Base-by-base conservation (phyloP, 1,140 invertebrate genomes). In the Daktulosphaira vitifoliae region DNA sequence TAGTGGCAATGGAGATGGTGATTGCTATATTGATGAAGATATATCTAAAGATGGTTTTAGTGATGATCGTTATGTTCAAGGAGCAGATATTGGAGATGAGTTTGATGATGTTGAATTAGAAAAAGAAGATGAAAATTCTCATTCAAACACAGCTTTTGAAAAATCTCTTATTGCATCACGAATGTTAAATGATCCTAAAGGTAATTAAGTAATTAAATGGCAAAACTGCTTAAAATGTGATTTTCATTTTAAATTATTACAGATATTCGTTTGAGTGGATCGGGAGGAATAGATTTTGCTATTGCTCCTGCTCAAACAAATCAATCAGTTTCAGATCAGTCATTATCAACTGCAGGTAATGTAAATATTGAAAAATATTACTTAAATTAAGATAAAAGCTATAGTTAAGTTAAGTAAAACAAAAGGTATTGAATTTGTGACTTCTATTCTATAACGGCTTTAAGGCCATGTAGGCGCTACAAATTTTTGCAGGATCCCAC, bases 401-500 rank as follows among this genome's bases (percentile, higher is more conserved):
- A 37, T 37, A 37, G 13, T 7, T 37, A 37, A 37, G n/a, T n/a
- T n/a, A n/a, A n/a, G n/a, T n/a, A n/a, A n/a, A 33, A 33, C 11
- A 33, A 6, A 33, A 33, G 29, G 25, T 38, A 33, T 23, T 46
- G 9, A 50, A 16, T 11, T 25, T 51, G 29, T n/a, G 18, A 51
- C 18, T 33, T 51, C 5, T 37, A 64, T 65, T 65, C 20, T 65
- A 49, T 49, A 6, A 39, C 20, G 49, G 49, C 46, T 62, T 62
- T 29, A 46, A 16, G 29, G 56, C 56, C 56, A 62, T 46, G 56
- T 39, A 62, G 42, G 42, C 26, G 42, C 38, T 8, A 62, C 42
- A 62, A 46, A 38, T 50, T 65, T 67, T 67, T 65, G 33, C 69
- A 70, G 69, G 69, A 67, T 71, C 70, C 37, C 70, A 71, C 64